Conservation (phyloP, 2,113 vertebrate species). For the Platichthys flesus region DNA sequence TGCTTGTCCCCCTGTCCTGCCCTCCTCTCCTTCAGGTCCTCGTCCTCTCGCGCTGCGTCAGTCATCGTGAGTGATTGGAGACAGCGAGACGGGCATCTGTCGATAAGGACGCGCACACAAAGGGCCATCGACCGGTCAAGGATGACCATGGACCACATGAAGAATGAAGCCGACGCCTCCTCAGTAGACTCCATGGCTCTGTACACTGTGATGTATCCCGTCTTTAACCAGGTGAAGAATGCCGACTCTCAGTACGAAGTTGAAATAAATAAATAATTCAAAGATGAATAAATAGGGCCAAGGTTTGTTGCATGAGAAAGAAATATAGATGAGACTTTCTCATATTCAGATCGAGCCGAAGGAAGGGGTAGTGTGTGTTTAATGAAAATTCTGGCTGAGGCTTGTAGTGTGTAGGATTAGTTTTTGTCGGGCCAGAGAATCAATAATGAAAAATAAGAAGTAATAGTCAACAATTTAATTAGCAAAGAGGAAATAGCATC, state of each 20-base stretch:
- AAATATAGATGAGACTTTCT: background rate
- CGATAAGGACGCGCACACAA: constrained; percentile 31
- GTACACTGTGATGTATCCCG: constrained; percentile 94
- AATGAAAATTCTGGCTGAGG: background rate
- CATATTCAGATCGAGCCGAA: constrained; percentile 6
- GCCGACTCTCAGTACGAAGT: background rate
- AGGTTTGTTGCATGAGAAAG: background rate
- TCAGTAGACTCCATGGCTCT: constrained; percentile 94
- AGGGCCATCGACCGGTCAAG: constrained; percentile 71
- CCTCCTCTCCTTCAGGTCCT: constrained; percentile 30
- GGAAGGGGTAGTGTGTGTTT: background rate
- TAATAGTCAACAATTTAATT: background rate
- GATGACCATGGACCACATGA: constrained; percentile 98
- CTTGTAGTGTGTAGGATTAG: too few species aligned
- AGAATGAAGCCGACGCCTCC: constrained; percentile 94
- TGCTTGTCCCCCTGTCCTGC: constrained; percentile 17
- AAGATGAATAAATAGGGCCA: background rate
- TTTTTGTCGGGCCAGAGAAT: background rate
- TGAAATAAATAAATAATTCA: background rate
- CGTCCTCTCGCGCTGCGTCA: constrained; percentile 48
- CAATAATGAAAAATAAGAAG: background rate
- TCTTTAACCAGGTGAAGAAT: constrained; percentile 90
- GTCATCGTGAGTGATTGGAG: constrained; percentile 42
- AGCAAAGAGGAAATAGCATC: background rate
- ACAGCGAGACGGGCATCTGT: constrained; percentile 36